A percentile compares a stretch with the other conserved stretches of the same genome.
These are phyloP conservation scores for Synodontis membranacea DNA, from an alignment of 2,113 vertebrate species.

Conservation along the genomic window DNA sequence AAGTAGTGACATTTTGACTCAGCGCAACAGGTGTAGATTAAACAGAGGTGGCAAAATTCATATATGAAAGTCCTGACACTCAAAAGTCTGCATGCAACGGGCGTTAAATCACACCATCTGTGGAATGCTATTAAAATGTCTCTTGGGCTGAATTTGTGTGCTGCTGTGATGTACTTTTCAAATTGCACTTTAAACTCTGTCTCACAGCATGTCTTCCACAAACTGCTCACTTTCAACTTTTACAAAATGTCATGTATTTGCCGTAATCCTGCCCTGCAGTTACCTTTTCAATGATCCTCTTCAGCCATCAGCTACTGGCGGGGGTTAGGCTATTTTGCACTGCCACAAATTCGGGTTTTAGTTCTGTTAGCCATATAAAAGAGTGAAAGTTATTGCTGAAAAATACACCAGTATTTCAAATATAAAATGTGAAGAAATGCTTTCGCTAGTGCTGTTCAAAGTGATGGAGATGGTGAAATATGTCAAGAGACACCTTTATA, in stretches of 20 bases:
- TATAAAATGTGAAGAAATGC: neutral
- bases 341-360: neutral
- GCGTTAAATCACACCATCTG: constrained; percentile 22
- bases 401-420: neutral
- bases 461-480: neutral
- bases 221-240: constrained; percentile 38
- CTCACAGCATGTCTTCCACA: constrained; percentile 8
- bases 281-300: neutral
- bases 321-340: neutral
- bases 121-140: constrained; percentile 11
- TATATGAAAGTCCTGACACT: neutral
- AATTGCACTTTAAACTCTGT: neutral
- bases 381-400: neutral
- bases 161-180: constrained; percentile 18
- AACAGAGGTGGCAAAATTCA: neutral
- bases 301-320: constrained; percentile 15
- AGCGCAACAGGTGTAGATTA: neutral
- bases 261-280: neutral
- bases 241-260: constrained; percentile 19
- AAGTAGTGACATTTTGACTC: neutral
- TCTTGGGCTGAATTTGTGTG: neutral
- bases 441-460: neutral
- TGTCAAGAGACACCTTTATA: neutral
- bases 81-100: neutral
- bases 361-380: neutral